Percentiles rank a stretch among this genome's conserved stretches.
Conservation (phyloP, 2,113 vertebrate genomes). For the Pelmatolapia mariae region DNA sequence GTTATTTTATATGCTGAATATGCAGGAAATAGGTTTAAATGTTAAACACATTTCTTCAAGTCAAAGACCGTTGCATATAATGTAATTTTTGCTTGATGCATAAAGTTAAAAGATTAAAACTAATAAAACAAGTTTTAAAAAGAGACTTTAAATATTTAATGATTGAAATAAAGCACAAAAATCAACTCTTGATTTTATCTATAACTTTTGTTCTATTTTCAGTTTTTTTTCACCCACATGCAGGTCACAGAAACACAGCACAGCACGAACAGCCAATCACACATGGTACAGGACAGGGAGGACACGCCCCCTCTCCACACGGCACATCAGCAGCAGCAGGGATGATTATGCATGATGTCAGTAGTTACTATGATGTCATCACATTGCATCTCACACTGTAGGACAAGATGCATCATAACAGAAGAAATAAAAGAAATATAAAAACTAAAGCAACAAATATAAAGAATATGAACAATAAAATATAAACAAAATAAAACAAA, state of each 20-base stretch:
- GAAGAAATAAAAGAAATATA: not conserved
- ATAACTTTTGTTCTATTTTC: not conserved
- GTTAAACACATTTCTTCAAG: not conserved
- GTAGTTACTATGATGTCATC: not conserved
- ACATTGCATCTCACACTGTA: not conserved
- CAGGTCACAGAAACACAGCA: not conserved
- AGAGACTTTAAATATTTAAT: not conserved
- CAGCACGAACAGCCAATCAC: not conserved
- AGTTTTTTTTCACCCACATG: not conserved
- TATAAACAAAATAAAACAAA: not conserved
- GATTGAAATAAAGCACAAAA: not conserved
- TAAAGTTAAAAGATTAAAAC: not conserved
- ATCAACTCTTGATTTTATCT: not conserved
- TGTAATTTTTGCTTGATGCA: not conserved
- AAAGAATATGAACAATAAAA: not conserved
- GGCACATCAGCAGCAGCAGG: not conserved
- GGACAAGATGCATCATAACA: not conserved
- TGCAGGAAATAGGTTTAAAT: not conserved
- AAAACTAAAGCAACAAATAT: not conserved
- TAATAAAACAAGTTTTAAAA: not conserved
- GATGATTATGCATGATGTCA: not conserved
- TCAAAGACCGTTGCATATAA: not conserved
- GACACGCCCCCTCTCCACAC: not conserved
- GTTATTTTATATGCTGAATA: not conserved
- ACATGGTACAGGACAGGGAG: not conserved